A percentile compares a stretch with the other conserved stretches of the same genome.
Evolutionary conservation across 2,113 vertebrate genomes (phyloP).

Genomic region (Diadophis punctatus): DNA sequence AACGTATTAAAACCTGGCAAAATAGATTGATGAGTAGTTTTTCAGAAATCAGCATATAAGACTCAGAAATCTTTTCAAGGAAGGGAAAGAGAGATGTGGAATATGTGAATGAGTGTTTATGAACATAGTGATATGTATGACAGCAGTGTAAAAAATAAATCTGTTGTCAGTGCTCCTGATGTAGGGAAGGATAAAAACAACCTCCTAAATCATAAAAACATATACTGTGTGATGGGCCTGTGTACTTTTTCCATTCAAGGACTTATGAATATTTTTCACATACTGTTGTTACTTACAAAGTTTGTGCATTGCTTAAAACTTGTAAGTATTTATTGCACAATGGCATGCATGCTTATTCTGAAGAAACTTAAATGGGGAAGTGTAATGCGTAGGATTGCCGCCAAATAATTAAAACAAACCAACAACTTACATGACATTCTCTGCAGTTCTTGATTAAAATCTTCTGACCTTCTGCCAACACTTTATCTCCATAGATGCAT

Average conservation of each 20-base stretch:
- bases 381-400: not conserved
- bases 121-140: not conserved
- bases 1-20: not conserved
- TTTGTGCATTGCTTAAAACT: conserved; percentile 19
- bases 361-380: not conserved
- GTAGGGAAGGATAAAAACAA: not conserved
- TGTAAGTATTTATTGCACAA: not conserved
- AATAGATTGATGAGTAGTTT: not conserved
- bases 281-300: conserved; percentile 29
- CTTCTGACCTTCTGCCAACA: conserved; percentile 84
- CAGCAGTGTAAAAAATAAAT: not conserved
- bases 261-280: conserved; percentile 36
- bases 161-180: not conserved
- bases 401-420: not conserved
- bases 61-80: not conserved
- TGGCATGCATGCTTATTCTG: not conserved
- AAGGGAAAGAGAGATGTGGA: not conserved
- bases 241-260: conserved; percentile 13
- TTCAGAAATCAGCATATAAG: not conserved
- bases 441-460: conserved; percentile 83
- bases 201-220: not conserved
- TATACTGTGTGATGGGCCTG: not conserved
- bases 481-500: conserved; percentile 83
- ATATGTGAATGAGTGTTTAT: not conserved
- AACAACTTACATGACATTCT: conserved; percentile 86